A percentile compares a stretch with the other conserved stretches of the same genome.
phyloP scores from a whole-genome alignment of 2,113 vertebrate species.

The Xenopus tropicalis region DNA sequence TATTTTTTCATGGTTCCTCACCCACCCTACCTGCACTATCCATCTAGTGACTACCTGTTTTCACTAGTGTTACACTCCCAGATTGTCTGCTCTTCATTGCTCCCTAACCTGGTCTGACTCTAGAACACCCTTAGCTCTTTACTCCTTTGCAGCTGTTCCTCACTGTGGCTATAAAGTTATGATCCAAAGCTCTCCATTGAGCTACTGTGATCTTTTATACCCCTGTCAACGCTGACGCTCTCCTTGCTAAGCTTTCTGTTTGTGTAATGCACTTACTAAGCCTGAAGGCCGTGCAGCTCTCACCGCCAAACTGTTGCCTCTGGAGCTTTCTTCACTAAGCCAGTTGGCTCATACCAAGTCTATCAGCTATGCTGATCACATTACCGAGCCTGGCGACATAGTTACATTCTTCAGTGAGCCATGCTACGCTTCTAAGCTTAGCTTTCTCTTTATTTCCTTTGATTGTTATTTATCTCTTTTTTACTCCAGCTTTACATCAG shows the following conservation, averaged over 20 bases:
- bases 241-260: background rate
- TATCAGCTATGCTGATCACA: conserved; percentile 3
- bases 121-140: no score
- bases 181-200: no score
- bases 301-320: background rate
- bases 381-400: background rate
- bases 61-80: no score
- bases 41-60: no score
- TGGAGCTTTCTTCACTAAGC: background rate
- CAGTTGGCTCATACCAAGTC: conserved; percentile 2
- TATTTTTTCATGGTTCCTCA: no score
- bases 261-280: background rate
- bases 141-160: no score
- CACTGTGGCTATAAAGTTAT: no score
- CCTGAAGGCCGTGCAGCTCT: background rate
- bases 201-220: background rate
- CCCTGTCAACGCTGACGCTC: background rate
- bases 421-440: background rate
- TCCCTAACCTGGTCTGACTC: no score
- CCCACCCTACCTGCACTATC: no score
- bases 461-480: conserved; percentile 2
- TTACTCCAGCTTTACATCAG: conserved; percentile 1
- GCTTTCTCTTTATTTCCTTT: background rate
- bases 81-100: no score
- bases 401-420: background rate